These are phyloP conservation scores for Cynopterus sphinx DNA, from an alignment of 2,797 vertebrate species.

Conservation along the genomic window DNA sequence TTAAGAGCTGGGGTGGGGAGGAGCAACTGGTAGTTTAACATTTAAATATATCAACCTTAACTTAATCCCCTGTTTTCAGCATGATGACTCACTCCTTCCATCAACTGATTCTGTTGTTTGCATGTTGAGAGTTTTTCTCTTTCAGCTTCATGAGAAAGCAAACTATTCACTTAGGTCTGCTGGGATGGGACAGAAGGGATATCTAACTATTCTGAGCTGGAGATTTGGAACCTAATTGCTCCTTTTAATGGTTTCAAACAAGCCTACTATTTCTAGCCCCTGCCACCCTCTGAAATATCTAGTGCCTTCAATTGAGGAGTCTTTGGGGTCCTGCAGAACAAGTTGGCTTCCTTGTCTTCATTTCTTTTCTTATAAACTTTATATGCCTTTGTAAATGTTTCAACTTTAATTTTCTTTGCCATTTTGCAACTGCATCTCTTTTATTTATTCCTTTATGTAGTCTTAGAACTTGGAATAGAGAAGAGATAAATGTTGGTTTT, in stretches of 20 bases:
- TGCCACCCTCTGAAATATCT: not conserved
- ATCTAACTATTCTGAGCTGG: not conserved
- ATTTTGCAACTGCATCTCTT: not conserved
- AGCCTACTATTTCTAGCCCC: not conserved
- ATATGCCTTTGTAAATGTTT: not conserved
- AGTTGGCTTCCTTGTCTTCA: not conserved
- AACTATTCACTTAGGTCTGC: not conserved
- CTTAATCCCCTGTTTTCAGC: not conserved
- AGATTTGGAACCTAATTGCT: not conserved
- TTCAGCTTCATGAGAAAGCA: not conserved
- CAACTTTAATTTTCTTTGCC: not conserved
- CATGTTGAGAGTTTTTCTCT: not conserved
- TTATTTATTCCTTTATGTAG: not conserved
- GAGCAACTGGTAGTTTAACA: not conserved
- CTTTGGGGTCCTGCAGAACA: not conserved
- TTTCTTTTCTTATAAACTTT: slow-evolving; percentile 4
- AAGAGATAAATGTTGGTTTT: not conserved
- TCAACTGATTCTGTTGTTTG: not conserved
- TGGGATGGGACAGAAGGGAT: not conserved
- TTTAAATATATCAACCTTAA: not conserved
- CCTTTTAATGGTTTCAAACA: not conserved
- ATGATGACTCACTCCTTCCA: not conserved
- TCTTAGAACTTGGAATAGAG: not conserved
- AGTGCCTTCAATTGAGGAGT: not conserved
- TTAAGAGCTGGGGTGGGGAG: not conserved